Evolutionary conservation across 2,888 invertebrate species (phyloP).

Genomic region (Leistus spinibarbis): DNA sequence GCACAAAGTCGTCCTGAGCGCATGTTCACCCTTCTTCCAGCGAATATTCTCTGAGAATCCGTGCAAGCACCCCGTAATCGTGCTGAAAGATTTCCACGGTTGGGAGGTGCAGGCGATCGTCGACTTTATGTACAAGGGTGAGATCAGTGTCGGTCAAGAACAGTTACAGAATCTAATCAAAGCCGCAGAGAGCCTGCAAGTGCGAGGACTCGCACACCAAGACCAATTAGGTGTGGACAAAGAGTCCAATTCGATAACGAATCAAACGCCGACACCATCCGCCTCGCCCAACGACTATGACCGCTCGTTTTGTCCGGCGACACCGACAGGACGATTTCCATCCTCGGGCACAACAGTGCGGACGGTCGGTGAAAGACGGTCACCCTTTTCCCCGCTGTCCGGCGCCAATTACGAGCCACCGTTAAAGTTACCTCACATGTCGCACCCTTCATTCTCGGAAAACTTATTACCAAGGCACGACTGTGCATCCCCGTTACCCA

Average conservation of each 20-base stretch:
- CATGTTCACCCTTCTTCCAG: constrained; percentile 88
- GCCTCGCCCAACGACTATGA: constrained; percentile 58
- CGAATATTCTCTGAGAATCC: constrained; percentile 89
- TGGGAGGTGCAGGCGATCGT: constrained; percentile 90
- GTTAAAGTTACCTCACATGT: constrained; percentile 58
- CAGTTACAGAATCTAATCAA: constrained; percentile 82
- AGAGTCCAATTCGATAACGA: constrained; percentile 51
- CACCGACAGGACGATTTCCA: constrained; percentile 56
- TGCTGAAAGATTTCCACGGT: constrained; percentile 86
- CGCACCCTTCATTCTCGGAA: constrained; percentile 57
- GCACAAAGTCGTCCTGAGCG: constrained; percentile 90
- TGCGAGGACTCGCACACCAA: constrained; percentile 73
- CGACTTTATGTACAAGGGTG: constrained; percentile 93
- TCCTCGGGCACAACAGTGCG: constrained; percentile 47
- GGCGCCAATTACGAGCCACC: constrained; percentile 59
- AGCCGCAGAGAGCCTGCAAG: constrained; percentile 86
- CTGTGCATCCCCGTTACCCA: constrained; percentile 80
- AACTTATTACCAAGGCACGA: constrained; percentile 55
- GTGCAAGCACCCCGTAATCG: constrained; percentile 92
- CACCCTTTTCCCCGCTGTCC: constrained; percentile 54
- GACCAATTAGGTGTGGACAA: constrained; percentile 56
- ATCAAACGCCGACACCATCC: constrained; percentile 56
- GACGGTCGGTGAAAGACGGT: constrained; percentile 47
- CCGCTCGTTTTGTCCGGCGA: constrained; percentile 53
- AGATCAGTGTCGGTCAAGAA: constrained; percentile 86